A percentile compares a stretch with the other conserved stretches of the same genome.
These are phyloP conservation scores for Eristalis pertinax DNA, from an alignment of 2,888 invertebrate genomes.

Conservation along the genomic window DNA sequence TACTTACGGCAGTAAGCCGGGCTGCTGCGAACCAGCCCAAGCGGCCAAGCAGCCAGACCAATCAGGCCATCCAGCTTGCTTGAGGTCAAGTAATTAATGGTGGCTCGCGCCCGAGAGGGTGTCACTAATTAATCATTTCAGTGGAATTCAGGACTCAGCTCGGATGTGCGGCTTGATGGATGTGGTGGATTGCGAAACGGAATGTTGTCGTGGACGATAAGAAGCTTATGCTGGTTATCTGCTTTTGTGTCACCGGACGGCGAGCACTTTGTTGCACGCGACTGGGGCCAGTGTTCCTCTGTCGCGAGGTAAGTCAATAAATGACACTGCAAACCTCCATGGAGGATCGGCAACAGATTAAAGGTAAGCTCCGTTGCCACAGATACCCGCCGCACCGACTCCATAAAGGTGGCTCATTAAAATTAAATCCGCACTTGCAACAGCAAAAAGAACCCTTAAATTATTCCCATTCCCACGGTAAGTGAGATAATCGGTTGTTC, in stretches of 20 bases:
- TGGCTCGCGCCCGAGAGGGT: not conserved
- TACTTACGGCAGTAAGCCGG: conserved; percentile 3
- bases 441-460: not conserved
- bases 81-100: conserved; percentile 56
- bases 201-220: not conserved
- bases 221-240: not conserved
- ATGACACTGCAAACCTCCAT: not conserved
- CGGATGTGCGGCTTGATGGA: conserved; percentile 1
- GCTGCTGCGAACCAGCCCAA: not conserved
- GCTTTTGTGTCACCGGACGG: not conserved
- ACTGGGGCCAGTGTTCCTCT: not conserved
- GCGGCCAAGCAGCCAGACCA: conserved; percentile 1
- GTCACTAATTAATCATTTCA: conserved; percentile 29
- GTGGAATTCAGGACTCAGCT: not conserved
- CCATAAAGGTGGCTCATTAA: not conserved
- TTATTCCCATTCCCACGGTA: not conserved
- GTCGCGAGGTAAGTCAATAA: too few species aligned
- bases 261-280: not conserved
- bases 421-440: not conserved
- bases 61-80: not conserved
- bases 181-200: not conserved
- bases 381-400: not conserved
- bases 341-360: not conserved
- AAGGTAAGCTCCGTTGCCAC: not conserved
- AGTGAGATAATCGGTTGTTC: not conserved